Percentiles rank a stretch among this genome's conserved stretches.
These are phyloP conservation scores for Pogonocichla stellata DNA, from an alignment of 2,113 vertebrate species.

Conservation along the genomic window DNA sequence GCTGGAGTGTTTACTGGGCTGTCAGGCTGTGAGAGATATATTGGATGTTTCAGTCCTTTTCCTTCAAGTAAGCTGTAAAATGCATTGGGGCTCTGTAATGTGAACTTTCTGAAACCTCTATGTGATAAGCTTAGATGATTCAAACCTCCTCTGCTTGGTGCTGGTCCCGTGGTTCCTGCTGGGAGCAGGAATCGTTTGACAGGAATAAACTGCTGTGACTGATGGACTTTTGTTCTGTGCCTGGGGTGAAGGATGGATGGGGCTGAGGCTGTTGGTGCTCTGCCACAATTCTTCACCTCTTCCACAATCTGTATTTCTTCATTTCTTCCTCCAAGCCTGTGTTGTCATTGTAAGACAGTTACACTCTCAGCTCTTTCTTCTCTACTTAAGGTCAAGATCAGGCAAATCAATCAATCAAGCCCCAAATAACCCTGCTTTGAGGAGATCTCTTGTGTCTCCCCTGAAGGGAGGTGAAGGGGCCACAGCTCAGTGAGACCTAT, in stretches of 20 bases:
- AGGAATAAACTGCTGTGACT: neutral
- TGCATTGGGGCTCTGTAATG: neutral
- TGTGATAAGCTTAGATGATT: slow-evolving; percentile 13
- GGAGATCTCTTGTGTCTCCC: neutral
- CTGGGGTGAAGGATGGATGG: neutral
- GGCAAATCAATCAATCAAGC: neutral
- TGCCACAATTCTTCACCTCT: neutral
- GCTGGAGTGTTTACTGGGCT: slow-evolving; percentile 59
- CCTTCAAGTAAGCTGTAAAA: slow-evolving; percentile 55
- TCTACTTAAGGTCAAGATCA: neutral
- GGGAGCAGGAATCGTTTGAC: slow-evolving; percentile 3
- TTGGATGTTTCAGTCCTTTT: slow-evolving; percentile 50
- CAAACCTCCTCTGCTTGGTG: slow-evolving; percentile 14
- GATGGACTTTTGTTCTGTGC: neutral
- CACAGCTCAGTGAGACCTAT: neutral
- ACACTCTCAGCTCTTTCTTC: neutral
- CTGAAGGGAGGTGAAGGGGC: neutral
- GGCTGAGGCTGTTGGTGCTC: neutral
- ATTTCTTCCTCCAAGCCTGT: neutral
- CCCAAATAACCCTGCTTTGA: neutral
- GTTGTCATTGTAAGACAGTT: neutral
- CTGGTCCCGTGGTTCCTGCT: neutral
- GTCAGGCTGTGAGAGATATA: slow-evolving; percentile 51
- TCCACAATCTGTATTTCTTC: neutral
- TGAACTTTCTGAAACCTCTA: slow-evolving; percentile 41